Evolutionary conservation across 2,797 vertebrate species (phyloP).

Genomic region (Arrhamphus sclerolepis): DNA sequence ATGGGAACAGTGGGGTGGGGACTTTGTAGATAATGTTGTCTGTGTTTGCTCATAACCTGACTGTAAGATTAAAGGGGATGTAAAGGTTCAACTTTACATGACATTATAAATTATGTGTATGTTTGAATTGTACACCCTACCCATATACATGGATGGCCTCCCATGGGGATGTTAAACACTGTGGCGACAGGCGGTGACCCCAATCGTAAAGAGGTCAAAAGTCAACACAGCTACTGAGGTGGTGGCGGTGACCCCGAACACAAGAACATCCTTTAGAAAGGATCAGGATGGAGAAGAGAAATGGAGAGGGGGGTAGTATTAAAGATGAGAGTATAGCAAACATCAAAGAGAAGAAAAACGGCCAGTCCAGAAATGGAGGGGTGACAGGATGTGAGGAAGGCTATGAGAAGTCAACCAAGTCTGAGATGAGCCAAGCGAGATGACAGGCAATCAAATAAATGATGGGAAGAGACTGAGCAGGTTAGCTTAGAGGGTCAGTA

Average conservation of each 20-base stretch:
- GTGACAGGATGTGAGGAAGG: constrained; percentile 9
- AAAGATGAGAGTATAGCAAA: constrained; percentile 41
- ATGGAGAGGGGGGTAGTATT: constrained; percentile 8
- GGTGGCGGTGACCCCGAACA: constrained; percentile 65
- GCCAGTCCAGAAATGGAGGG: neutral
- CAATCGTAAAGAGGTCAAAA: constrained; percentile 68
- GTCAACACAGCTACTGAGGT: constrained; percentile 53
- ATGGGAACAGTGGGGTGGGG: constrained; percentile 24
- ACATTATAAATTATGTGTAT: constrained; percentile 37
- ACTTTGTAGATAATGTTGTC: constrained; percentile 30
- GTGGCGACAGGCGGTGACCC: constrained; percentile 70
- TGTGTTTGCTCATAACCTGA: constrained; percentile 38
- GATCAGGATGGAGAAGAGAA: constrained; percentile 32
- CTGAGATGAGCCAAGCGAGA: constrained; percentile 14
- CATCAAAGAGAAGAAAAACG: constrained; percentile 23
- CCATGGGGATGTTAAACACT: constrained; percentile 67
- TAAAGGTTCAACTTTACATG: constrained; percentile 48
- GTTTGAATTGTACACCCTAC: constrained; percentile 41
- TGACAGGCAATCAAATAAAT: constrained; percentile 6
- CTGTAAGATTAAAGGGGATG: constrained; percentile 49
- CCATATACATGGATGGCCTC: constrained; percentile 42
- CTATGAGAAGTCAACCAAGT: constrained; percentile 9
- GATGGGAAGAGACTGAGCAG: constrained; percentile 11
- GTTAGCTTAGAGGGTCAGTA: constrained; percentile 13
- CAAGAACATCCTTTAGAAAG: constrained; percentile 63